A percentile compares a stretch with the other conserved stretches of the same genome.
Conservation (phyloP, 2,797 vertebrate genomes). For the Astyanax mexicanus region DNA sequence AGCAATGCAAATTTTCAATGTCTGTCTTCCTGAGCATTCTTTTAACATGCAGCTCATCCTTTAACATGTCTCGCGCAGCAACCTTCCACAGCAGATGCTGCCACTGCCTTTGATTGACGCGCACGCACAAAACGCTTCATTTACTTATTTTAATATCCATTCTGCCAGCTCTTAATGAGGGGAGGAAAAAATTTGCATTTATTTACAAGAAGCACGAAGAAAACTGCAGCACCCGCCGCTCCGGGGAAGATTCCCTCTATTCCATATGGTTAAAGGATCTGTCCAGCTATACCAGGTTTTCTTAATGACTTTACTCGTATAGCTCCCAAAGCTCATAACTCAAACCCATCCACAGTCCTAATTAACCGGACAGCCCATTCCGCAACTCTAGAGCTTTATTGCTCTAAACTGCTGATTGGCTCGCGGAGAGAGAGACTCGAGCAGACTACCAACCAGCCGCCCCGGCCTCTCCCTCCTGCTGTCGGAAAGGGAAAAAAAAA, state of each 20-base stretch:
- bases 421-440: conserved; percentile 34
- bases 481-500: conserved; percentile 14
- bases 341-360: conserved; percentile 51
- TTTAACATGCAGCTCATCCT: neutral
- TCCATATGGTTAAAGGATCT: conserved; percentile 52
- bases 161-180: conserved; percentile 66
- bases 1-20: conserved; percentile 29
- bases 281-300: conserved; percentile 38
- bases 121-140: conserved; percentile 63
- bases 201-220: conserved; percentile 36
- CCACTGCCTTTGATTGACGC: conserved; percentile 59
- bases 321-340: conserved; percentile 54
- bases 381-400: conserved; percentile 49
- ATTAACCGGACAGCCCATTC: conserved; percentile 51
- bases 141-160: conserved; percentile 66
- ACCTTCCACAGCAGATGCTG: conserved; percentile 67
- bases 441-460: conserved; percentile 30
- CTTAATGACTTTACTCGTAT: conserved; percentile 44
- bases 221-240: conserved; percentile 25
- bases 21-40: neutral
- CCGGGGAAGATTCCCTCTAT: conserved; percentile 37
- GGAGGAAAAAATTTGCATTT: conserved; percentile 36
- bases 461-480: conserved; percentile 20
- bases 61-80: neutral
- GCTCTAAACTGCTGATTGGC: conserved; percentile 51